Base-by-base conservation (phyloP, 2,888 invertebrate genomes). In the Aphodius sticticus region DNA sequence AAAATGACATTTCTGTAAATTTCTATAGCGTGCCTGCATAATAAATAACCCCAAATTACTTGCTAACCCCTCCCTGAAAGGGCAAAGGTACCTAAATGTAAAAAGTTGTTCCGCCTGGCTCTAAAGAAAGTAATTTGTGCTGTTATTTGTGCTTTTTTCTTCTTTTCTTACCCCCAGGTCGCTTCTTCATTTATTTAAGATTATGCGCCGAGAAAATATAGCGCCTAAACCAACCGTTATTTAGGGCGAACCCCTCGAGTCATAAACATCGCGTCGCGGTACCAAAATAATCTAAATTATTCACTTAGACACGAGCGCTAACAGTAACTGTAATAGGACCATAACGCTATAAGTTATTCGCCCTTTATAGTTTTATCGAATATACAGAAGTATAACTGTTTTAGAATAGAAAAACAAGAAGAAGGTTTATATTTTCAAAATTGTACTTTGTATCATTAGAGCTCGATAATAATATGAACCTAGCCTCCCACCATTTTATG, bases 31-130 rank as follows among this genome's bases (percentile, higher is more conserved):
- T 26, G 26, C 26, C 26, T 26, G 26, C 26, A 53, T 53, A 9
- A 53, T 53, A 53, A 53, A 53, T 53, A 53, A 53, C 12, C 53
- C 53, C 12, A 53, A 53, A 53, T 53, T 53, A 53, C 53, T 53
- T 53, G 53, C 53, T 53, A 53, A 53, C 12, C 53, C 53, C 53
- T 53, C 53, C 12, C 53, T 53, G 53, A 53, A 53, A 53, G 53
- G 53, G 53, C 53, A 53, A 53, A 53, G 53, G 53, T 53, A 53
- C 53, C 53, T 53, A 53, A 53, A 53, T 53, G 53, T 53, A 53
- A 53, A 53, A 53, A 53, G 53, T 53, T 53, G 53, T 53, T 53
- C 9, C 53, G 53, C 53, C 9, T 9, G 12, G 53, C 53, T 2
- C 53, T 53, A 53, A 53, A 53, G 53, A 53, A 53, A 53, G 53